Conservation (phyloP, 2,113 vertebrate genomes). For the Camelus bactrianus region DNA sequence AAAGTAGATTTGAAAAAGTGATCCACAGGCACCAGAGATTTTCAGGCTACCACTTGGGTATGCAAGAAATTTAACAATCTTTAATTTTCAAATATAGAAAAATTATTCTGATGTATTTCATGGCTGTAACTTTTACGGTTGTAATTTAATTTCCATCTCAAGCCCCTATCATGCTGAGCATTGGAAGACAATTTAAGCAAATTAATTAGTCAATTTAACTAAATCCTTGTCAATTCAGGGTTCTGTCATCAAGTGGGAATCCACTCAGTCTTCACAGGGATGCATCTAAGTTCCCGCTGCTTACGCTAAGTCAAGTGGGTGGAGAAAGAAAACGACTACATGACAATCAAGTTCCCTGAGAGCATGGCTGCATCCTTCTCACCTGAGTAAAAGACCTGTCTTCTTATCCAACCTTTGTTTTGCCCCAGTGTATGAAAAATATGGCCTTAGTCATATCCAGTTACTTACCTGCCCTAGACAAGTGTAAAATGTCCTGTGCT, state of each 20-base stretch:
- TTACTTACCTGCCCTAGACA: background rate
- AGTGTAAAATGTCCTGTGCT: background rate
- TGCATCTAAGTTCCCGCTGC: background rate
- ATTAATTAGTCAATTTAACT: background rate
- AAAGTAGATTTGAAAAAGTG: background rate
- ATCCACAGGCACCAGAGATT: background rate
- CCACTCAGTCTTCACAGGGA: background rate
- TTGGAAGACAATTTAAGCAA: slow-evolving; percentile 26
- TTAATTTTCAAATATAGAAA: background rate
- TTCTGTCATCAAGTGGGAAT: background rate
- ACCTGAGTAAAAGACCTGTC: background rate
- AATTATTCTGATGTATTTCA: background rate
- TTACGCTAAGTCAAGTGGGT: background rate
- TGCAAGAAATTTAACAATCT: background rate
- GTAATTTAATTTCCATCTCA: slow-evolving; percentile 6
- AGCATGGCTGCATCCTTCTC: background rate
- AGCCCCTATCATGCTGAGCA: background rate
- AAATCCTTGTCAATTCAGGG: background rate
- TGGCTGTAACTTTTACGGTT: background rate
- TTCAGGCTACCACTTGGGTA: background rate
- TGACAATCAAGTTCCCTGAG: background rate
- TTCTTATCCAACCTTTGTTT: background rate
- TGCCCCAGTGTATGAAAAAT: background rate
- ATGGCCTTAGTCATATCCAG: background rate
- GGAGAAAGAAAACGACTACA: background rate